Evolutionary conservation across 2,113 vertebrate species (phyloP).

Genomic region (Morphnarchus princeps): DNA sequence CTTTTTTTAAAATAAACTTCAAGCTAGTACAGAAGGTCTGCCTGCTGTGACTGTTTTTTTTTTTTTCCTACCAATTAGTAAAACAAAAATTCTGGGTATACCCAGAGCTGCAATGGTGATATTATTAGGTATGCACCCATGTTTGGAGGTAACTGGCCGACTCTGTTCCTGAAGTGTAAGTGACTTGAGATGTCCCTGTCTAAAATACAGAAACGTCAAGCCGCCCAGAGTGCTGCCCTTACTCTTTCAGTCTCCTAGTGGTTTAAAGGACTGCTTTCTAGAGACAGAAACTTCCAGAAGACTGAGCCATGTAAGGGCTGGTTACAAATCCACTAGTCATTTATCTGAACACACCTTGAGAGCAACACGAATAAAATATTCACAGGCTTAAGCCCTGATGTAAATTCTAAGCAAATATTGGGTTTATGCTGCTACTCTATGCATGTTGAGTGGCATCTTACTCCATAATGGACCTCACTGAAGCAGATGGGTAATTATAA

Average conservation of each 20-base stretch:
- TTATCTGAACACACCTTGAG: not conserved
- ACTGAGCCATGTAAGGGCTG: not conserved
- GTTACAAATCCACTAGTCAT: not conserved
- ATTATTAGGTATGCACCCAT: not conserved
- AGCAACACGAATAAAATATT: not conserved
- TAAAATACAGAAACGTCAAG: not conserved
- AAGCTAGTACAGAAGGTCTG: not conserved
- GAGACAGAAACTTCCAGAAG: not conserved
- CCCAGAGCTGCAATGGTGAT: not conserved
- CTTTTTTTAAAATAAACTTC: not conserved
- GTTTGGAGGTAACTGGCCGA: not conserved
- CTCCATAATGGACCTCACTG: not conserved
- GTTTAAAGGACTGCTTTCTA: not conserved
- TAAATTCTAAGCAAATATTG: not conserved
- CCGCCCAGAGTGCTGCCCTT: not conserved
- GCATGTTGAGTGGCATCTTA: not conserved
- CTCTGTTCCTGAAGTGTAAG: not conserved
- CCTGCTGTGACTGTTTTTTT: not conserved
- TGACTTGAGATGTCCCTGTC: not conserved
- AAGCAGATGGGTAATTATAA: not conserved
- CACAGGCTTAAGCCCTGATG: not conserved
- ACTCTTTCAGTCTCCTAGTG: not conserved
- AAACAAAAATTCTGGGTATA: not conserved
- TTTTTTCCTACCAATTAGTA: not conserved
- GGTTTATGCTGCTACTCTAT: not conserved